phyloP scores from a whole-genome alignment of 2,797 vertebrate genomes.

The Leucoraja ocellata region DNA sequence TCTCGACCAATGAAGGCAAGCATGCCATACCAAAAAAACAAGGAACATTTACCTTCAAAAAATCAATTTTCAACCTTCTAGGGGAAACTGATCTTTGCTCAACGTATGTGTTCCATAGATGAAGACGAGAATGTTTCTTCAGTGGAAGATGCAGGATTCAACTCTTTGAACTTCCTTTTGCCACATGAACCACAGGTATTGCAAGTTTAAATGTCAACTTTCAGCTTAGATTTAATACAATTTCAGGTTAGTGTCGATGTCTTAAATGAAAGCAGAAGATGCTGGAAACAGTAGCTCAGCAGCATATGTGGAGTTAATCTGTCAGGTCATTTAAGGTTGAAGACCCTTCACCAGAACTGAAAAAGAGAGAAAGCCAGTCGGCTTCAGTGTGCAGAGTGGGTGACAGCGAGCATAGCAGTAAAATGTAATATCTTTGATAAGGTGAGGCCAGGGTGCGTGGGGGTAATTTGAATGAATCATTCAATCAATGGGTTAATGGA shows the following conservation, averaged over 20 bases:
- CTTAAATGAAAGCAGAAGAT: too few species aligned
- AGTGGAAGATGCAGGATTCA: background rate
- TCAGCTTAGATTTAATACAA: background rate
- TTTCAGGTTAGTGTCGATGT: slow-evolving; percentile 18
- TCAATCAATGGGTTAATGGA: too few species aligned
- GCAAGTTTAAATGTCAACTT: background rate
- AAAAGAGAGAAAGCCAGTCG: too few species aligned
- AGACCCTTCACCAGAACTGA: too few species aligned
- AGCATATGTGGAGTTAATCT: too few species aligned
- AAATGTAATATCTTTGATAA: background rate
- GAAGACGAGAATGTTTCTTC: background rate
- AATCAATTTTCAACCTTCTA: background rate
- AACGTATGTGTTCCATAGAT: slow-evolving; percentile 7
- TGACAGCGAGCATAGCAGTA: background rate
- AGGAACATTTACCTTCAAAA: background rate
- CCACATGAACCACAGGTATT: background rate
- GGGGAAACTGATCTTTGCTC: background rate
- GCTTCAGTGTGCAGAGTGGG: background rate
- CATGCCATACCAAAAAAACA: too few species aligned
- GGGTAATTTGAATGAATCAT: too few species aligned
- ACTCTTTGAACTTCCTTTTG: background rate
- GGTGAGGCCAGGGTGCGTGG: too few species aligned
- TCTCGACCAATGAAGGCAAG: too few species aligned
- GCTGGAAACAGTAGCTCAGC: too few species aligned
- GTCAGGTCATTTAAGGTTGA: too few species aligned